These are phyloP conservation scores for Malurus elegans DNA, from an alignment of 2,113 vertebrate genomes.

Conservation along the genomic window DNA sequence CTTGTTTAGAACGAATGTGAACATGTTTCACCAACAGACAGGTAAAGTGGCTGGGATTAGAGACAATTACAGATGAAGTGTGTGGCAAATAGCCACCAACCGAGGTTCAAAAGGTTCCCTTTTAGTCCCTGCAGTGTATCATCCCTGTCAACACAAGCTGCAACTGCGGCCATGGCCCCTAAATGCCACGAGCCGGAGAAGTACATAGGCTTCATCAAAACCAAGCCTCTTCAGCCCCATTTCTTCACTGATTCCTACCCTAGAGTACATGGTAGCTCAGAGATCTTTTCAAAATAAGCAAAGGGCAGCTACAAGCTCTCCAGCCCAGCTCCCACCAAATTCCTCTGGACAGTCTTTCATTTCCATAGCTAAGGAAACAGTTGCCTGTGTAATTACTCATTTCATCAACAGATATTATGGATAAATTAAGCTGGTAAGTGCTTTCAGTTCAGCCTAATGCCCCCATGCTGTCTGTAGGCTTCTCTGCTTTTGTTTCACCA, in stretches of 20 bases:
- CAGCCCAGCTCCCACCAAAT: neutral
- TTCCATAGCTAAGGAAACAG: neutral
- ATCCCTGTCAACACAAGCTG: neutral
- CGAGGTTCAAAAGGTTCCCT: neutral
- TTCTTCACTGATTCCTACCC: neutral
- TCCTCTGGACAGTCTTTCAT: neutral
- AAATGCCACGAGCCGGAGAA: neutral
- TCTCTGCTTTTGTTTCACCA: neutral
- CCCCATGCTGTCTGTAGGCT: neutral
- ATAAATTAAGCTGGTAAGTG: neutral
- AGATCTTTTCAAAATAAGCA: neutral
- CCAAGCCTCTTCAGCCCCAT: neutral
- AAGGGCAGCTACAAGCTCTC: neutral
- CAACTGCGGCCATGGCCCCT: neutral
- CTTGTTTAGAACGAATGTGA: neutral
- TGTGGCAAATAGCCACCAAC: neutral
- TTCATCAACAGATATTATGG: neutral
- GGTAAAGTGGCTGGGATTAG: constrained; percentile 6
- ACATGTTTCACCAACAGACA: neutral
- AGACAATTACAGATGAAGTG: constrained; percentile 3
- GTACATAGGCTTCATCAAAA: neutral
- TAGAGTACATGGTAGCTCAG: neutral
- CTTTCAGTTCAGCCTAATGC: neutral
- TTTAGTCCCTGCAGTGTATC: constrained; percentile 7
- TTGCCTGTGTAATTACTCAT: neutral